Base-by-base conservation (phyloP, 2,797 vertebrate species). In the Falco concolor region DNA sequence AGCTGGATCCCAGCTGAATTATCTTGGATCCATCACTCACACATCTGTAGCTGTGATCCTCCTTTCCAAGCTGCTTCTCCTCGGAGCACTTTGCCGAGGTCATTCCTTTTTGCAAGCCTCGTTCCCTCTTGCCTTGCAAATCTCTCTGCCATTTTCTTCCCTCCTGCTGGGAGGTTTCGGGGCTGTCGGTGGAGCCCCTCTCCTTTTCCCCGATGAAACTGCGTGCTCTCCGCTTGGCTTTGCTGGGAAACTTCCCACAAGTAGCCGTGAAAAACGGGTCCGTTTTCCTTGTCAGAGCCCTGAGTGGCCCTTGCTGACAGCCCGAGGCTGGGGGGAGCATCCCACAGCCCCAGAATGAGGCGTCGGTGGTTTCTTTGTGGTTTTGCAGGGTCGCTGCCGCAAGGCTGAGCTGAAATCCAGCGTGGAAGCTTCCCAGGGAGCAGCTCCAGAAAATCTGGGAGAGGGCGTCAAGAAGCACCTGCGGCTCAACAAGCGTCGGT, bases 401-500 rank as follows among this genome's bases (percentile, higher is more conserved):
- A 4, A 53, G 19, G 25, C 67, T 63, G 64, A 47, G 52, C 17
- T 8, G 22, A 84, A 96, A 94, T 38, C 42, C 87, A 57, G 60
- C 0, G 1, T 52, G 25, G 74, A 69, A 86, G 24, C 77, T 90
- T 81, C 89, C 34, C 63, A 34, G 45, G 13, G 52, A 91, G 44
- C n/a, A 68, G 72, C 53, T 91, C 74, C 47, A 38, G 36, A n/a
- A 68, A 38, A n/a, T 18, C 57, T 59, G 32, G 50, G 76, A 67
- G n/a, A 36, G 21, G 27, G 2, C 8, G 12, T 16, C 6, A 3
- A n/a, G 42, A 56, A 87, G 32, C 0, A 12, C 28, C 30, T 22
- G 12, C 40, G 16, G 27, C 22, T 25, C 3, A 7, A 3, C 0
- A 3, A 13, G 13, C 4, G 0, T 23, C 34, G 0, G 2, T 3